Conservation (phyloP, 2,797 vertebrate species). For the Euthynnus affinis region DNA sequence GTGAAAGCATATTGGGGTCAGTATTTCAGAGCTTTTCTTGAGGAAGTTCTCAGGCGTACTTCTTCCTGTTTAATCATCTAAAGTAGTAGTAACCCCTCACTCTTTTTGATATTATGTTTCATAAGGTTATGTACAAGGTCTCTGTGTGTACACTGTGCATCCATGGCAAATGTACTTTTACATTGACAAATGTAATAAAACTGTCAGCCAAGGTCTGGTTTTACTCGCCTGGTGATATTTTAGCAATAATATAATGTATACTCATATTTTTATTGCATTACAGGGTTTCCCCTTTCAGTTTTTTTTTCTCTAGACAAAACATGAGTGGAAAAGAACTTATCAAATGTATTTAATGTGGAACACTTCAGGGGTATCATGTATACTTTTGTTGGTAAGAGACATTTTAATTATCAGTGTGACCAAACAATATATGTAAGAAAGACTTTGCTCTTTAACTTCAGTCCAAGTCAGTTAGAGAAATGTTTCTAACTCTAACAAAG, state of each 20-base stretch:
- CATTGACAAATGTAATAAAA: neutral
- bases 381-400: neutral
- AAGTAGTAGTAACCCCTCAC: neutral
- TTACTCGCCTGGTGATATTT: neutral
- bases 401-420: neutral
- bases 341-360: conserved; percentile 14
- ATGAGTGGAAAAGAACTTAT: neutral
- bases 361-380: neutral
- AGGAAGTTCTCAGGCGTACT: neutral
- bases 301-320: neutral
- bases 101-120: neutral
- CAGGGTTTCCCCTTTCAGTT: neutral
- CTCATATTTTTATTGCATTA: neutral
- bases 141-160: neutral
- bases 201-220: neutral
- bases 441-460: neutral
- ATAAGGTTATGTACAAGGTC: neutral
- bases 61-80: neutral
- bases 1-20: conserved; percentile 21
- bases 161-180: neutral
- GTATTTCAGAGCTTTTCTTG: conserved; percentile 3
- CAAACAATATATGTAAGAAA: neutral
- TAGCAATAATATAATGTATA: neutral
- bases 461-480: neutral
- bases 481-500: neutral